Evolutionary conservation across 1,140 invertebrate genomes (phyloP).

Genomic region (Harlomillsia oculata): DNA sequence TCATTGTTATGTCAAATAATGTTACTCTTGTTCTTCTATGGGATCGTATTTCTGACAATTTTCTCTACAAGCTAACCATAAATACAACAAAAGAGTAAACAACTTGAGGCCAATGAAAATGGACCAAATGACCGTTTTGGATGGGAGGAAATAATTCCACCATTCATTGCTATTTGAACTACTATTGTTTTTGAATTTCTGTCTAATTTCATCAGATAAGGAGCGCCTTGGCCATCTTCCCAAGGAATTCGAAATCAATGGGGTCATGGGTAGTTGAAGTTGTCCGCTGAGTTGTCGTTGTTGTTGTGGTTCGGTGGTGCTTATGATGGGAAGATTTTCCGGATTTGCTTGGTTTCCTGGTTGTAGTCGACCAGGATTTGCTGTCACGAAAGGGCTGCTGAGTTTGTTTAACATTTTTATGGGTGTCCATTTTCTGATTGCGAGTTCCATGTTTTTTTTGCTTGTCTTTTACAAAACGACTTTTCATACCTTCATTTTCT

Average conservation of each 20-base stretch:
- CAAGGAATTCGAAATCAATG: not conserved
- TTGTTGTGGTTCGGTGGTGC: not conserved
- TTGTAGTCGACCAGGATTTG: not conserved
- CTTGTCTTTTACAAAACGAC: not conserved
- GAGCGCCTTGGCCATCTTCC: slow-evolving; percentile 1
- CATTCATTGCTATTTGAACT: not conserved
- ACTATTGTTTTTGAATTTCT: not conserved
- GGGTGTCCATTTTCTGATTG: no score
- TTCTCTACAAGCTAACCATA: slow-evolving; percentile 7
- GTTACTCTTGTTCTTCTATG: no score
- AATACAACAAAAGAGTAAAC: not conserved
- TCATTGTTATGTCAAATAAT: no score
- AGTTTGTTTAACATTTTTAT: not conserved
- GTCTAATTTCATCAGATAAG: not conserved
- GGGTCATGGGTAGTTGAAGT: not conserved
- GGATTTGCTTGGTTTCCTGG: not conserved
- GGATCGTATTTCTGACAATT: no score
- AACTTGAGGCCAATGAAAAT: not conserved
- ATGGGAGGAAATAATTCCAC: not conserved
- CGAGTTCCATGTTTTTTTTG: no score
- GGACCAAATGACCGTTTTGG: not conserved
- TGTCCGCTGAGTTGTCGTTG: not conserved
- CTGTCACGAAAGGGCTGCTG: not conserved
- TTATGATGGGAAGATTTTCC: not conserved
- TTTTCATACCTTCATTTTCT: no score